Evolutionary conservation across 1,140 invertebrate species (phyloP), one percentile per base, ranked within the genome.

Genomic region (Dreissena rostriformis): DNA sequence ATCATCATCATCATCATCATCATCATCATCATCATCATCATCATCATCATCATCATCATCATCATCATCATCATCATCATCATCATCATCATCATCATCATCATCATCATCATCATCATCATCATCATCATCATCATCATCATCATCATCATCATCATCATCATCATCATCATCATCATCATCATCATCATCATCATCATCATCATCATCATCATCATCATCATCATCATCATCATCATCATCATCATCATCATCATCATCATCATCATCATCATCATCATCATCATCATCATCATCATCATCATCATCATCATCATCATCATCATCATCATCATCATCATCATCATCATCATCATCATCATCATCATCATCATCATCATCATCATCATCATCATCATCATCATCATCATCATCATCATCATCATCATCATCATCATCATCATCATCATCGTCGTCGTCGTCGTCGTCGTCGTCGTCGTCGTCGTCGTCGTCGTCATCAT

Each of bases 41-140:
- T 79, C 76, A 71, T 79, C 65, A 39, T 79, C 76, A 71, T 79
- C 65, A 51, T 79, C 65, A 71, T 79, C 76, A 71, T 79, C 65
- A 71, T 79, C 76, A 39, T 79, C 65, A 71, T 79, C 49, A 71
- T 70, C 76, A 39, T 79, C 65, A 71, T 70, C 65, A 71, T 79
- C 8, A 71, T 79, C 57, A 51, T 79, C 65, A 51, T 67, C 53
- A 51, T 70, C 76, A 71, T 67, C 76, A 71, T 67, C 39, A 57
- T 61, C 73, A 29, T 68, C 39, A 29, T 52, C 39, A 28, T 66
- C 39, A 29, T 78, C 70, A 19, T 78, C 28, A 22, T 68, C 7
- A 22, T 79, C 71, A 22, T 79, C 71, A 22, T 79, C 71, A 22
- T 79, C 71, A 22, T 79, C 71, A 22, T 79, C 71, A 22, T 79